These are phyloP conservation scores for Erpornis zantholeuca DNA, from an alignment of 2,113 vertebrate species.

Conservation along the genomic window DNA sequence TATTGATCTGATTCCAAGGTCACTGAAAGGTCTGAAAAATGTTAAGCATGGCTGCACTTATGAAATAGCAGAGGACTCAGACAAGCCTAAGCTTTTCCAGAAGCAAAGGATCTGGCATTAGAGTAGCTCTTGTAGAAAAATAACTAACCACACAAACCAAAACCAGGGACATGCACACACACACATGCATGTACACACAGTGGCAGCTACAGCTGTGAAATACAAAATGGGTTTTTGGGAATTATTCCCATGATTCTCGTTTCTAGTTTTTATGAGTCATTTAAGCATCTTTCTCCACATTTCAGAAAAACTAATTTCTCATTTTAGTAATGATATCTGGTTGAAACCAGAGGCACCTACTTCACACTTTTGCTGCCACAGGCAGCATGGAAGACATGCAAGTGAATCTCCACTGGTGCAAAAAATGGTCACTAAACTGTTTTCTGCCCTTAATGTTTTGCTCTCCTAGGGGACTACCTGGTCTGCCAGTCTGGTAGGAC, in stretches of 20 bases:
- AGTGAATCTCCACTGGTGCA: neutral
- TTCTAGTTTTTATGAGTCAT: neutral
- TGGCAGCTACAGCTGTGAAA: neutral
- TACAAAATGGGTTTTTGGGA: neutral
- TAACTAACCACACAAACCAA: neutral
- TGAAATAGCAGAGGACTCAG: neutral
- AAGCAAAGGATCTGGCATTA: neutral
- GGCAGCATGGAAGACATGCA: neutral
- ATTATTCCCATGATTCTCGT: neutral
- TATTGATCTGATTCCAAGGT: neutral
- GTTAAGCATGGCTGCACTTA: neutral
- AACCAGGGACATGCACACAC: fast-evolving
- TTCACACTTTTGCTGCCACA: neutral
- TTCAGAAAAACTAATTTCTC: neutral
- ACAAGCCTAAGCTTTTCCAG: neutral
- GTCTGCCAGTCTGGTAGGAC: neutral
- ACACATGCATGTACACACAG: fast-evolving
- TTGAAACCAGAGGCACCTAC: neutral
- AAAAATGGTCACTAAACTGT: neutral
- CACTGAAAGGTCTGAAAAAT: neutral
- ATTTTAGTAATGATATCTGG: neutral
- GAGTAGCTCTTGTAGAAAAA: neutral
- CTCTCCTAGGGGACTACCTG: neutral
- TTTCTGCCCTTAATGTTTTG: neutral
- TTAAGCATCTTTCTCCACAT: neutral